phyloP scores from a whole-genome alignment of 2,797 vertebrate genomes.

The Karalla daura region DNA sequence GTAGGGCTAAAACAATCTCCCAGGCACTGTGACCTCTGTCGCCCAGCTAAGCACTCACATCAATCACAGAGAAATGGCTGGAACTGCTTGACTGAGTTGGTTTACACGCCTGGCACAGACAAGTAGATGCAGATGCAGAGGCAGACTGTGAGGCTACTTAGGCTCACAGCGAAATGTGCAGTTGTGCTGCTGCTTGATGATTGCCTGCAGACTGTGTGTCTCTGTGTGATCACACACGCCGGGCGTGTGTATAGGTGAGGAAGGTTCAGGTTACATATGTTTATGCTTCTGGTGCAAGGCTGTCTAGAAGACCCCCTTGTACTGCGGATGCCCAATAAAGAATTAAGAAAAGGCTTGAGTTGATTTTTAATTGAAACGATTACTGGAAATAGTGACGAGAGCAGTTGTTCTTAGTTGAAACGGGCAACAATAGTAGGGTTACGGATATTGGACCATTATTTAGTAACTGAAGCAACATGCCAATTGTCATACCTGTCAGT shows the following conservation, averaged over 20 bases:
- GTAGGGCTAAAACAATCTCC: slow-evolving; percentile 83
- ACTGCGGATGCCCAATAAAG: neutral
- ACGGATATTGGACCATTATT: too few relatives aligned
- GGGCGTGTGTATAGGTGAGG: neutral
- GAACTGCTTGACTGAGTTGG: slow-evolving; percentile 61
- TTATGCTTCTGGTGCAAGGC: slow-evolving; percentile 4
- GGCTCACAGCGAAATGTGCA: slow-evolving; percentile 27
- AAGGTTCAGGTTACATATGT: slow-evolving; percentile 15
- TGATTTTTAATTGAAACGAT: neutral
- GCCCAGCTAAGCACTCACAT: slow-evolving; percentile 74
- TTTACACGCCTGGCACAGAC: slow-evolving; percentile 57
- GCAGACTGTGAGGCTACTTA: slow-evolving; percentile 42
- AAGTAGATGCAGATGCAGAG: slow-evolving; percentile 49
- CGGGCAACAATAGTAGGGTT: too few relatives aligned
- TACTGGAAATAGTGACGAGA: neutral
- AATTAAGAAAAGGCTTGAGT: neutral
- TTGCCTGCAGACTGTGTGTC: slow-evolving; percentile 22
- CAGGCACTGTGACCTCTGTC: slow-evolving; percentile 81
- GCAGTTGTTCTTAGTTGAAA: neutral
- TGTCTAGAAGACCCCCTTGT: neutral
- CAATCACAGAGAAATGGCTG: slow-evolving; percentile 78
- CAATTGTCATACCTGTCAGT: too few relatives aligned
- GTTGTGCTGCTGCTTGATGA: slow-evolving; percentile 31
- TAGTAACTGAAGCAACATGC: too few relatives aligned
- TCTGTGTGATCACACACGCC: slow-evolving; percentile 5